Evolutionary conservation across 2,113 vertebrate genomes (phyloP).

Genomic region (Centropus unirufus): DNA sequence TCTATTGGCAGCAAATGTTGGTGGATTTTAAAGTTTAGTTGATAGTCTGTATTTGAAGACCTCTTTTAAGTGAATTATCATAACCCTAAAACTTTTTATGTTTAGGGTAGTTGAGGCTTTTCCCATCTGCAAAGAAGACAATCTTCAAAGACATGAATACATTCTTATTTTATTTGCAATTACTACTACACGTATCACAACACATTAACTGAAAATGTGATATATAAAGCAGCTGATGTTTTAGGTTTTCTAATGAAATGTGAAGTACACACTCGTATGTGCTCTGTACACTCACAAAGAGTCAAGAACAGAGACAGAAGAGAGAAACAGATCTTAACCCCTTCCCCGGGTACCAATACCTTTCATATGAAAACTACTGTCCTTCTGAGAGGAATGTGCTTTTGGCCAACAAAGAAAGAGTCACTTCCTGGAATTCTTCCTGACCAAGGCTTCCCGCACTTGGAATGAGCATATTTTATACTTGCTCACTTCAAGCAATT

Average conservation of each 20-base stretch:
- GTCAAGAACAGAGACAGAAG: neutral
- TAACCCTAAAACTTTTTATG: neutral
- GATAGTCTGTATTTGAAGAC: neutral
- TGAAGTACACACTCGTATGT: neutral
- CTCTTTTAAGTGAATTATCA: neutral
- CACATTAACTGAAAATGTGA: neutral
- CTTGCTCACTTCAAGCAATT: neutral
- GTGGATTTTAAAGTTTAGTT: neutral
- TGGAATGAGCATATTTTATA: accelerated
- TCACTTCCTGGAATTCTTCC: neutral
- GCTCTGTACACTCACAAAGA: neutral
- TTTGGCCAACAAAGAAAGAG: neutral
- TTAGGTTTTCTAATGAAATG: neutral
- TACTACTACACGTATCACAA: neutral
- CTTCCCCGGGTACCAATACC: neutral
- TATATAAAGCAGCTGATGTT: neutral
- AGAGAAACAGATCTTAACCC: neutral
- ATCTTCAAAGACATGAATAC: neutral
- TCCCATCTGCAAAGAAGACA: neutral
- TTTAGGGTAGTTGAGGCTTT: neutral
- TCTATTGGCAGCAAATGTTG: neutral
- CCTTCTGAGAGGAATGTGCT: neutral
- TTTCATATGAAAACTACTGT: neutral
- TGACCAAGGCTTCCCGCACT: neutral
- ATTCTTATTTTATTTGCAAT: neutral